These are phyloP conservation scores for Loxodonta africana DNA, from an alignment of 2,113 vertebrate genomes.

Conservation along the genomic window DNA sequence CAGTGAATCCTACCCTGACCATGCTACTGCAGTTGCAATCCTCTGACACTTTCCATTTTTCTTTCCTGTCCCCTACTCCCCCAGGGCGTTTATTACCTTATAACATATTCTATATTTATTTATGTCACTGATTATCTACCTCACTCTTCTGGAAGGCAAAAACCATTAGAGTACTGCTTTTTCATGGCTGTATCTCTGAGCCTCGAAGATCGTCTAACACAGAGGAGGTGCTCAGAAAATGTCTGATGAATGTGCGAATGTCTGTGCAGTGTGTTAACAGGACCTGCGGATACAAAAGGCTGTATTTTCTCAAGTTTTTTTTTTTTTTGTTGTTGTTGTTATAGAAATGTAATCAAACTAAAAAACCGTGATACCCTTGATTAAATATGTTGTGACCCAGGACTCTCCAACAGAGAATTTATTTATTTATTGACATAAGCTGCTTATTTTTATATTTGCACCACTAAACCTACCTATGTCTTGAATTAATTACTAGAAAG, in stretches of 20 bases:
- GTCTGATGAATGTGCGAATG: background rate
- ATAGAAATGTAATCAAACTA: background rate
- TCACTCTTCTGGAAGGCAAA: background rate
- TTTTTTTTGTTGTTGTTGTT: background rate
- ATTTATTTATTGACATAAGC: background rate
- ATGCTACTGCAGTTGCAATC: background rate
- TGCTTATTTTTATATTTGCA: constrained; percentile 5
- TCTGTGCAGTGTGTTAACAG: background rate
- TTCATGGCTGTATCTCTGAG: background rate
- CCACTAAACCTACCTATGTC: background rate
- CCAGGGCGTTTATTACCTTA: background rate
- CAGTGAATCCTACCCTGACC: background rate
- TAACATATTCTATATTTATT: background rate
- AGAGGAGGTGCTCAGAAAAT: background rate
- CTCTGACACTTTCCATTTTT: background rate
- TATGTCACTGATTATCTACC: background rate
- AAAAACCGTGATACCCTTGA: background rate
- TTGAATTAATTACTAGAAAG: constrained; percentile 57
- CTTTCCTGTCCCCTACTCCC: background rate
- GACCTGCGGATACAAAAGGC: background rate
- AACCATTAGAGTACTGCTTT: background rate
- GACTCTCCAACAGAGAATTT: constrained; percentile 3
- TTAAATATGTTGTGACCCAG: background rate
- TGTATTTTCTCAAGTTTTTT: background rate
- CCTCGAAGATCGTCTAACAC: background rate